Base-by-base conservation (phyloP, 2,113 vertebrate species). In the Hucho hucho region DNA sequence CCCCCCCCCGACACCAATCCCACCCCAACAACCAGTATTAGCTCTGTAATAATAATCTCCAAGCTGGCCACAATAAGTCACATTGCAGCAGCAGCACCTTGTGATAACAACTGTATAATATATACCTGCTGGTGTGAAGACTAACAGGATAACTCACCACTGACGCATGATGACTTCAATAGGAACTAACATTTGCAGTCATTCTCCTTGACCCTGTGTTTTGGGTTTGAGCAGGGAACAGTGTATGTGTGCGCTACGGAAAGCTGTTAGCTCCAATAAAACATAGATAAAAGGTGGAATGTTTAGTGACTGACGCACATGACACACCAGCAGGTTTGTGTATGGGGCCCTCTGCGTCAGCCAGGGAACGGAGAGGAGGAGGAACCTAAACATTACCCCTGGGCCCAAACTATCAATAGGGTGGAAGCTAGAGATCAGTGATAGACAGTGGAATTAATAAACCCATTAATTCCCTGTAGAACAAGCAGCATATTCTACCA, bases 191-290 rank as follows among this genome's bases (percentile, higher is more conserved):
- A 0, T 53, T 53, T 16, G 4, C 64, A 28, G 25, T 28, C 29
- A 13, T 16, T 26, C 32, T 12, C 24, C 63, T 43, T 43, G 37
- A 43, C 2, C 24, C 63, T 28, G 37, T 43, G 37, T 43, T 43
- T 3, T 43, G 9, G 2, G 9, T 43, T 43, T 43, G 37, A 43
- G 9, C 37, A 43, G 37, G 37, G 37, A 43, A 11, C 37, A 43
- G 37, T 43, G 37, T 12, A 43, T 43, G 37, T 43, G 37, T 43
- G 37, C 1, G 37, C 9, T 32, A 32, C 32, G 2, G 37, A 9
- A 43, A 43, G 37, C 9, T 43, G 9, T 43, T 43, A 7, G 80
- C 87, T 85, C 82, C 66, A 78, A 83, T 32, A 67, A 32, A 67
- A 28, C 16, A 26, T 6, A 20, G 9, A 43, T 67, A 43, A 20